These are phyloP conservation scores for Cantharis rustica DNA, from an alignment of 2,888 invertebrate species.

Conservation along the genomic window DNA sequence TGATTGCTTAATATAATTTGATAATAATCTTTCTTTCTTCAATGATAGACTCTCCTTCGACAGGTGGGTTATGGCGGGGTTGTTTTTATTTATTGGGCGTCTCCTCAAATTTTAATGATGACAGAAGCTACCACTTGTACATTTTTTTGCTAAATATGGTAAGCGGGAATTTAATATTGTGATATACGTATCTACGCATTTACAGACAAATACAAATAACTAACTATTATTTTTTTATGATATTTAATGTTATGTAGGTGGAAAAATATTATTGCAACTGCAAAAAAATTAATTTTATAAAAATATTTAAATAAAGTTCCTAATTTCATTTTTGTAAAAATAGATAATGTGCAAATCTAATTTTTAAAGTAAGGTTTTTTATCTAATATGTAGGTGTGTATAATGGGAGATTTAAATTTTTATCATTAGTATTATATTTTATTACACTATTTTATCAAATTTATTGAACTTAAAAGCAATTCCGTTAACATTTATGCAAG, in stretches of 20 bases:
- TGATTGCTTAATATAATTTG: slow-evolving; percentile 51
- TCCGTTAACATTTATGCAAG: neutral
- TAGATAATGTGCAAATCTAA: neutral
- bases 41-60: slow-evolving; percentile 33
- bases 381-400: neutral
- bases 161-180: neutral
- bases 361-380: neutral
- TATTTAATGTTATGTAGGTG: neutral
- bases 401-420: neutral
- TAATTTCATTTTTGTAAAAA: neutral
- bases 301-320: neutral
- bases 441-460: neutral
- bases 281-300: too few relatives aligned
- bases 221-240: neutral
- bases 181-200: neutral
- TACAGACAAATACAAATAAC: neutral
- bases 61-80: slow-evolving; percentile 41
- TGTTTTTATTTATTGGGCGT: slow-evolving; percentile 25
- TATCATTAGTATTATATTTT: neutral
- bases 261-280: neutral
- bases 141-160: neutral
- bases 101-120: slow-evolving; percentile 4
- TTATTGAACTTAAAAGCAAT: neutral
- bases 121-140: neutral
- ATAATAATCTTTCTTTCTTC: slow-evolving; percentile 41